Conservation (phyloP, 2,888 invertebrate genomes). For the Apantesis nais region DNA sequence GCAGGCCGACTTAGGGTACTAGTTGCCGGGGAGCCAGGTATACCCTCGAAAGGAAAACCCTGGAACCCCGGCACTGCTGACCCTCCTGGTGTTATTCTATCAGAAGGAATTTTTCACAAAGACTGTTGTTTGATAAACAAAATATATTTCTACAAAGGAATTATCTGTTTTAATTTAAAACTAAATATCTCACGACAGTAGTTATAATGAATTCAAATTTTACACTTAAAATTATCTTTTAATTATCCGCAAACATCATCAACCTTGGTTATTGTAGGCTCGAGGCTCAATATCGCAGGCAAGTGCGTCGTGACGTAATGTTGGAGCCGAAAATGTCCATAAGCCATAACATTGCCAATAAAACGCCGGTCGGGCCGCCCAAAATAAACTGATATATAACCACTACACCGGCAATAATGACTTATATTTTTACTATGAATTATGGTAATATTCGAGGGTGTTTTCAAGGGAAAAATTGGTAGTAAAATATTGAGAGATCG, state of each 20-base stretch:
- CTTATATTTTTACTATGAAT: conserved; percentile 22
- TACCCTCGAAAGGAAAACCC: too few relatives aligned
- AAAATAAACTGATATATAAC: conserved; percentile 48
- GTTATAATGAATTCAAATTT: background rate
- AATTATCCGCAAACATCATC: background rate
- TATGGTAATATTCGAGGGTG: conserved; percentile 18
- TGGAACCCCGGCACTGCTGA: too few relatives aligned
- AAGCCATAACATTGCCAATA: conserved; percentile 60
- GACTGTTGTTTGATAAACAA: too few relatives aligned
- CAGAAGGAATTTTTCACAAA: too few relatives aligned
- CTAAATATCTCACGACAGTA: background rate
- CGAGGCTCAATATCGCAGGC: conserved; percentile 41
- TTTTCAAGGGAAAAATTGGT: background rate
- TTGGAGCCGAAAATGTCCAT: conserved; percentile 54
- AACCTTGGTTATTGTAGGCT: conserved; percentile 19
- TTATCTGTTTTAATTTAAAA: background rate
- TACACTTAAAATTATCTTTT: background rate
- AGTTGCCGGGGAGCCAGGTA: too few relatives aligned
- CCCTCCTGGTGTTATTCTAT: too few relatives aligned
- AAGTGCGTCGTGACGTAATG: conserved; percentile 40
- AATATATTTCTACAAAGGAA: too few relatives aligned
- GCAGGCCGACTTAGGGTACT: too few relatives aligned
- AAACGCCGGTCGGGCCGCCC: conserved; percentile 47
- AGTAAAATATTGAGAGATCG: conserved; percentile 5
- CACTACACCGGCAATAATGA: conserved; percentile 38